phyloP scores from a whole-genome alignment of 2,797 vertebrate species.

The Enteromius afrohamiltoni region DNA sequence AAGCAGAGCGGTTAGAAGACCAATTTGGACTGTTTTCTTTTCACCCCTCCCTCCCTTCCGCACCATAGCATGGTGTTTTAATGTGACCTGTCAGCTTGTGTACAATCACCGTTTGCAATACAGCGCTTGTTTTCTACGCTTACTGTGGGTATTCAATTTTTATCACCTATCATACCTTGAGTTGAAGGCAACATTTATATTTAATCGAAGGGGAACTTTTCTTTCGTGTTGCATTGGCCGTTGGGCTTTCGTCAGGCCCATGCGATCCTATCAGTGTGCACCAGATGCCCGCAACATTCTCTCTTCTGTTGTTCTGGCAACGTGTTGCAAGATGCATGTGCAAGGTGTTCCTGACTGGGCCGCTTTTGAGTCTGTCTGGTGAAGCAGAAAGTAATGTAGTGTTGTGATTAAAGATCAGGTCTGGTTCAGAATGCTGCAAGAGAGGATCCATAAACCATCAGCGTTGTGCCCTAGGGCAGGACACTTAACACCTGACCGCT shows the following conservation, averaged over 20 bases:
- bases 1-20: constrained; percentile 80
- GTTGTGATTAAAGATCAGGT: constrained; percentile 20
- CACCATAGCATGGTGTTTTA: constrained; percentile 67
- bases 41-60: constrained; percentile 4
- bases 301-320: constrained; percentile 68
- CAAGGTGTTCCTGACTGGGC: constrained; percentile 56
- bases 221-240: constrained; percentile 18
- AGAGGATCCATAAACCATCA: not conserved
- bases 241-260: not conserved
- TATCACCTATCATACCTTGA: constrained; percentile 57
- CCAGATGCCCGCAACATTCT: not conserved
- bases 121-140: constrained; percentile 54
- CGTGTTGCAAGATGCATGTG: constrained; percentile 53
- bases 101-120: constrained; percentile 62
- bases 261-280: constrained; percentile 19
- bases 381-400: constrained; percentile 55
- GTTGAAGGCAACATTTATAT: constrained; percentile 61
- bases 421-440: constrained; percentile 10
- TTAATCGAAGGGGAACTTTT: constrained; percentile 50
- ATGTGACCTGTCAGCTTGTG: constrained; percentile 71
- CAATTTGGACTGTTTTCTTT: constrained; percentile 72
- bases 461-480: not conserved
- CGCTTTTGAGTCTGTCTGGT: constrained; percentile 54
- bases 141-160: constrained; percentile 60
- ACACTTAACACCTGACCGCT: not conserved